These are phyloP conservation scores for Lepus europaeus DNA, from an alignment of 2,113 vertebrate species.

Conservation along the genomic window DNA sequence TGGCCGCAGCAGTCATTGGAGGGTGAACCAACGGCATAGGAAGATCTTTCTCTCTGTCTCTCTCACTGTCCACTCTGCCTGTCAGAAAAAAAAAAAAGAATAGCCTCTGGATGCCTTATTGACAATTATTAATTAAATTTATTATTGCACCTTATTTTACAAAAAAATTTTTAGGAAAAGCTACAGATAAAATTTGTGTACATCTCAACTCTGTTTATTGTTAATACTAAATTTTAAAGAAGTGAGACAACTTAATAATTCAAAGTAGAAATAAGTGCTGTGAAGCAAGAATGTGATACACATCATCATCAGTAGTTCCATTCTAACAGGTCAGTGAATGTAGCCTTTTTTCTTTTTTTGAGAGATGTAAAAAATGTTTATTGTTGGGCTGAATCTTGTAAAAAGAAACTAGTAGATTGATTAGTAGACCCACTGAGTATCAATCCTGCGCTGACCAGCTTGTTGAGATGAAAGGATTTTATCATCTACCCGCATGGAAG, in stretches of 20 bases:
- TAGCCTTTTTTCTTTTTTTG: background rate
- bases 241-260: background rate
- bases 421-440: background rate
- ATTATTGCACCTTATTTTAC: background rate
- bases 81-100: too few relatives aligned
- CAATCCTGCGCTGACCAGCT: background rate
- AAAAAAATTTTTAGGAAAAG: background rate
- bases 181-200: background rate
- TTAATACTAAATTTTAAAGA: background rate
- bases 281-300: background rate
- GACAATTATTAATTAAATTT: background rate
- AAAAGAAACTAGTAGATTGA: background rate
- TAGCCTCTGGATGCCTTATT: background rate
- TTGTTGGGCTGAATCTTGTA: background rate
- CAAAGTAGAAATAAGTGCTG: background rate
- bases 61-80: too few relatives aligned
- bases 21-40: too few relatives aligned
- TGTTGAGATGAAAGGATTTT: rapidly evolving
- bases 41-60: too few relatives aligned
- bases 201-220: background rate
- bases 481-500: background rate
- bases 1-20: too few relatives aligned
- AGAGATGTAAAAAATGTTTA: background rate
- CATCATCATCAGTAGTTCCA: rapidly evolving
- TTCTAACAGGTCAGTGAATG: rapidly evolving